Evolutionary conservation across 2,888 invertebrate species (phyloP).

Genomic region (Volucella inanis): DNA sequence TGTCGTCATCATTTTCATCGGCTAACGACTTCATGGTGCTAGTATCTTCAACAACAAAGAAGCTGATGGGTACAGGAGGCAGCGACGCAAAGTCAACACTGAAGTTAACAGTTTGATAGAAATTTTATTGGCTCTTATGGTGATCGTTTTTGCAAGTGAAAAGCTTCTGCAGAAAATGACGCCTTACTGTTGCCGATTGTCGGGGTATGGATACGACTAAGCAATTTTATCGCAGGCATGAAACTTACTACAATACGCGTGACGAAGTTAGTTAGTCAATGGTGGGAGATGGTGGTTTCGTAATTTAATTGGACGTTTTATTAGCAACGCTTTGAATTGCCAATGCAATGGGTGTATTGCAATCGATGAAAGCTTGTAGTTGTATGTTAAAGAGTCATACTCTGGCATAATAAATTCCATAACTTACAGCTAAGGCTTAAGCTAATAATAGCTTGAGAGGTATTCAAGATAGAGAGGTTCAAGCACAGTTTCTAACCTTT

Average conservation of each 20-base stretch:
- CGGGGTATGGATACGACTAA: conserved; percentile 43
- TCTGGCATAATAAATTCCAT: conserved; percentile 50
- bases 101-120: conserved; percentile 63
- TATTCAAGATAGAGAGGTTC: too few relatives aligned
- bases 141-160: conserved; percentile 67
- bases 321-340: conserved; percentile 33
- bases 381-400: conserved; percentile 47
- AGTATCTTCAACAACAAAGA: conserved; percentile 6
- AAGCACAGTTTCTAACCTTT: too few relatives aligned
- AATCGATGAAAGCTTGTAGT: conserved; percentile 57
- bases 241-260: conserved; percentile 70
- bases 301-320: conserved; percentile 66
- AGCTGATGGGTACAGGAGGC: not conserved
- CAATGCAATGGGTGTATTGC: conserved; percentile 41
- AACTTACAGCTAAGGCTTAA: conserved; percentile 20
- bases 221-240: conserved; percentile 66
- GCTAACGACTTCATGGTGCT: conserved; percentile 54
- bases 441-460: not conserved
- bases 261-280: conserved; percentile 10
- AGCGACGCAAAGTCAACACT: not conserved
- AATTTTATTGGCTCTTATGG: conserved; percentile 68
- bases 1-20: conserved; percentile 69
- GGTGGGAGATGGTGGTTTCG: conserved; percentile 38
- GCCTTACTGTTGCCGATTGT: not conserved
- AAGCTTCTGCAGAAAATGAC: conserved; percentile 70